These are phyloP conservation scores for Frankliniella fusca DNA, from an alignment of 2,888 invertebrate species.

Conservation along the genomic window DNA sequence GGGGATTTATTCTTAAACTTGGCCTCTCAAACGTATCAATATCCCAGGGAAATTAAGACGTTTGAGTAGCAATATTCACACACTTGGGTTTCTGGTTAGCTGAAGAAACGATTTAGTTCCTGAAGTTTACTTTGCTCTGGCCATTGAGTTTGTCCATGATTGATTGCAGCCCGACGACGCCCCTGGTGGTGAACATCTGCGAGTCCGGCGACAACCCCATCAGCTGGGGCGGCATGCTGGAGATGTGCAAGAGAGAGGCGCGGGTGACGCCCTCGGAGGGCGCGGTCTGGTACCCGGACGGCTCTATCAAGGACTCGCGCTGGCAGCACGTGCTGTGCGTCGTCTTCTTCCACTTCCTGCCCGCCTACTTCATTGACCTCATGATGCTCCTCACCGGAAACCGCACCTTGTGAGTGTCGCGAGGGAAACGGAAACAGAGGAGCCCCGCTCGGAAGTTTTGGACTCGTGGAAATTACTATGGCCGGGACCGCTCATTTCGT, in stretches of 20 bases:
- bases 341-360: constrained; percentile 74
- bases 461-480: neutral
- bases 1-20: too few species aligned
- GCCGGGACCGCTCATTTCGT: neutral
- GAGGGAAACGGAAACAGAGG: neutral
- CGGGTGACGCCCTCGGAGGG: constrained; percentile 78
- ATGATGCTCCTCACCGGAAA: constrained; percentile 69
- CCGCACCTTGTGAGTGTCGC: constrained; percentile 71
- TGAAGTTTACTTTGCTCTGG: too few species aligned
- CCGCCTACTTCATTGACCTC: constrained; percentile 77
- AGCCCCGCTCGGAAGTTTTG: neutral
- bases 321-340: constrained; percentile 65
- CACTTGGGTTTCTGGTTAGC: too few species aligned
- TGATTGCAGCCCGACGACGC: neutral
- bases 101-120: too few species aligned
- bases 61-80: too few species aligned
- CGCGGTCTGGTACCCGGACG: constrained; percentile 81
- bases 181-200: constrained; percentile 10
- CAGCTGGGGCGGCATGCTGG: constrained; percentile 81
- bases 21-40: too few species aligned
- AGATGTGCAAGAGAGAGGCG: constrained; percentile 64
- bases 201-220: constrained; percentile 57
- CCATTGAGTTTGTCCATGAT: neutral
- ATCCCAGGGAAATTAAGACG: too few species aligned
- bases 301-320: constrained; percentile 66